Conservation (phyloP, 2,888 invertebrate genomes). For the Lamellibrachia columna region DNA sequence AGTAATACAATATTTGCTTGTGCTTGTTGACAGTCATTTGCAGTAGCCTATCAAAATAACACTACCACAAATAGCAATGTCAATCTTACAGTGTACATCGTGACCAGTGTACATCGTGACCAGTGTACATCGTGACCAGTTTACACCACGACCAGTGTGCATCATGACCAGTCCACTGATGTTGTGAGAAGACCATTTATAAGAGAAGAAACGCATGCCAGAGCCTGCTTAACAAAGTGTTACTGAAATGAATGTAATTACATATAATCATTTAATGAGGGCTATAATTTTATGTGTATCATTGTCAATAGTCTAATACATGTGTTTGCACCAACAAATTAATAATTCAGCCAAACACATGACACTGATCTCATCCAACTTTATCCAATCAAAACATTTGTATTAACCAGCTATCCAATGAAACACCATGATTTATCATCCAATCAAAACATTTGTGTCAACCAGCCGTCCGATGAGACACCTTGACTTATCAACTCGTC, state of each 20-base stretch:
- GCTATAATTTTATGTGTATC: not conserved
- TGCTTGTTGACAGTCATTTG: not conserved
- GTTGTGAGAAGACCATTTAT: not conserved
- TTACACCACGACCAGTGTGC: too few relatives aligned
- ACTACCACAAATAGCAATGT: not conserved
- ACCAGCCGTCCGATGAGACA: slow-evolving; percentile 21
- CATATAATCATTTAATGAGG: not conserved
- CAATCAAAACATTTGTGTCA: not conserved
- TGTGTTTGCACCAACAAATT: not conserved
- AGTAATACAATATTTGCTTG: not conserved
- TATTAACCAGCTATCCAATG: slow-evolving; percentile 20
- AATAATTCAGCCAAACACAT: not conserved
- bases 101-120: too few relatives aligned
- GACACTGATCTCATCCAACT: not conserved
- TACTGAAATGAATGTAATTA: not conserved
- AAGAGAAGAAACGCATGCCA: not conserved
- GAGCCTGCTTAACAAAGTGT: not conserved
- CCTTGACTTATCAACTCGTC: not conserved
- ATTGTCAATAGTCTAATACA: not conserved
- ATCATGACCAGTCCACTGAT: too few relatives aligned
- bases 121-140: not conserved
- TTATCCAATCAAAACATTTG: not conserved
- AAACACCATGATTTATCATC: not conserved
- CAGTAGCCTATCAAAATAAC: not conserved
- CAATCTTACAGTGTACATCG: not conserved